Conservation (phyloP, 2,888 invertebrate genomes). For the Xylota sylvarum region DNA sequence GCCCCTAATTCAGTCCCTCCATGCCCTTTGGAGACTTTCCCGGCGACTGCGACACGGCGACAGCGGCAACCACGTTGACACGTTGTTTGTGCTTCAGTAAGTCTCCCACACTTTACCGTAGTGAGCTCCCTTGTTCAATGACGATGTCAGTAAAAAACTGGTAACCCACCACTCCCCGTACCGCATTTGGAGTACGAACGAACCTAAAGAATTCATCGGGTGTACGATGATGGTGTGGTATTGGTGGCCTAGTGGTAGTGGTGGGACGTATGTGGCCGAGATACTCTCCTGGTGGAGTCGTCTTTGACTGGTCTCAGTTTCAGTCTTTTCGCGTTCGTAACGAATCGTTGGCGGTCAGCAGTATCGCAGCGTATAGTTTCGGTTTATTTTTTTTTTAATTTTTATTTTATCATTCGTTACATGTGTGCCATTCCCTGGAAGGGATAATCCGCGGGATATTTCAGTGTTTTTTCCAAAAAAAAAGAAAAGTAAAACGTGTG, state of each 20-base stretch:
- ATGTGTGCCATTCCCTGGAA: constrained; percentile 66
- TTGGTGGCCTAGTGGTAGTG: constrained; percentile 6
- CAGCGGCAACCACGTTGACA: constrained; percentile 43
- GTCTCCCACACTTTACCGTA: constrained; percentile 31
- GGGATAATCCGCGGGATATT: constrained; percentile 58
- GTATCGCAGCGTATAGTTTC: constrained; percentile 80
- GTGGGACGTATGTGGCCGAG: constrained; percentile 46
- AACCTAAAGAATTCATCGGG: constrained; percentile 39
- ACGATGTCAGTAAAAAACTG: constrained; percentile 51
- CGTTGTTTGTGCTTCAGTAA: constrained; percentile 18
- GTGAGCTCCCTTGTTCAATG: background rate
- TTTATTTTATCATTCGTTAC: constrained; percentile 30
- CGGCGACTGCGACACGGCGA: too few relatives aligned
- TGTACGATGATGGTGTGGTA: constrained; percentile 27
- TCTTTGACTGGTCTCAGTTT: constrained; percentile 79
- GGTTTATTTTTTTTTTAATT: constrained; percentile 37
- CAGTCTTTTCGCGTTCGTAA: constrained; percentile 82
- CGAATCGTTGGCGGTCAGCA: constrained; percentile 82
- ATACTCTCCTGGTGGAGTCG: constrained; percentile 69
- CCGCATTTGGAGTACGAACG: constrained; percentile 26
- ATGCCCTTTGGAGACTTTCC: constrained; percentile 67
- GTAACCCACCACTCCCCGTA: constrained; percentile 21
- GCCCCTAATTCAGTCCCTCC: constrained; percentile 33
- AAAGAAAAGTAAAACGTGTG: constrained; percentile 2
- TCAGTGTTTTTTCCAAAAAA: constrained; percentile 32